phyloP scores from a whole-genome alignment of 2,888 invertebrate species.

The Meganola albula region DNA sequence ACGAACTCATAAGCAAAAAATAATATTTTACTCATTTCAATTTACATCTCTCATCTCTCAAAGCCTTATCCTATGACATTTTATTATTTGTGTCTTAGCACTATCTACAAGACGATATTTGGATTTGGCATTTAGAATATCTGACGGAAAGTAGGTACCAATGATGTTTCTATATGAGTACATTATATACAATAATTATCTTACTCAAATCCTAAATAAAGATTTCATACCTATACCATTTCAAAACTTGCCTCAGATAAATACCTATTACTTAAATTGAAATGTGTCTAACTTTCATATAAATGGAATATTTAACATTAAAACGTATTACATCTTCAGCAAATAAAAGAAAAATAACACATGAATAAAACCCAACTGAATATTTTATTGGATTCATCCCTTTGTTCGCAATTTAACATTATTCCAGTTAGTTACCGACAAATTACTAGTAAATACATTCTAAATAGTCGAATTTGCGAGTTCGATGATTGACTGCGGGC shows the following conservation, averaged over 20 bases:
- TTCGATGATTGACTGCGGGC: slow-evolving; percentile 28
- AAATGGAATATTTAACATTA: background rate
- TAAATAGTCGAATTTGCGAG: slow-evolving; percentile 22
- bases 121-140: too few relatives aligned
- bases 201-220: too few relatives aligned
- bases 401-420: slow-evolving; percentile 8
- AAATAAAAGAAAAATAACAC: background rate
- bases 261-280: background rate
- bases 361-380: background rate
- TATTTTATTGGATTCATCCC: background rate
- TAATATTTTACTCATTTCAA: too few relatives aligned
- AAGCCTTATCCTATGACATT: too few relatives aligned
- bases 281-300: background rate
- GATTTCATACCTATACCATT: background rate
- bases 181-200: too few relatives aligned
- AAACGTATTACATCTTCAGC: background rate
- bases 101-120: too few relatives aligned
- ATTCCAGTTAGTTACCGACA: slow-evolving; percentile 9
- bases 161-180: too few relatives aligned
- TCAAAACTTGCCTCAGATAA: background rate
- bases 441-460: slow-evolving; percentile 15
- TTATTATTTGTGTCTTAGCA: too few relatives aligned
- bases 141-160: too few relatives aligned
- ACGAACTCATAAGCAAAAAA: too few relatives aligned
- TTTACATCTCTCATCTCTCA: too few relatives aligned